A percentile compares a stretch with the other conserved stretches of the same genome.
phyloP scores from a whole-genome alignment of 2,888 invertebrate species.

The Ariolimax columbianus region DNA sequence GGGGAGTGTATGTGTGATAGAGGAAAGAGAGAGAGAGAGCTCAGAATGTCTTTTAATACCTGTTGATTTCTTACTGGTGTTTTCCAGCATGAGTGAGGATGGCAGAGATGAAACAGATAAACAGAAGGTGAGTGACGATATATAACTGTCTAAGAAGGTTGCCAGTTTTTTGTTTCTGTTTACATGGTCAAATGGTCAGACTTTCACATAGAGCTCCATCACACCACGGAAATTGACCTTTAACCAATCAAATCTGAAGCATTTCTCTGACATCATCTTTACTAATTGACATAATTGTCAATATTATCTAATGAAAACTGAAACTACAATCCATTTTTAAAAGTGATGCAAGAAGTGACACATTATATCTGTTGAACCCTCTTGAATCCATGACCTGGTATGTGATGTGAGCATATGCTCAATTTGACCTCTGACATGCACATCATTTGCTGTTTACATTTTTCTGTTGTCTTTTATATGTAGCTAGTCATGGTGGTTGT shows the following conservation, averaged over 20 bases:
- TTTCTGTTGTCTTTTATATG: not conserved
- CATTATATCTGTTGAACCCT: no score
- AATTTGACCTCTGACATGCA: not conserved
- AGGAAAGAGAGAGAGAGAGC: no score
- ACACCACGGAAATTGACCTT: not conserved
- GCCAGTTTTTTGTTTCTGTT: not conserved
- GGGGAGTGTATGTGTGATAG: no score
- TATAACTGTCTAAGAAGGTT: not conserved
- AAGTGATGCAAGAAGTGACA: no score
- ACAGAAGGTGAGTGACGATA: constrained; percentile 10
- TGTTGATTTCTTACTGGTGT: not conserved
- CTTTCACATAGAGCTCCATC: not conserved
- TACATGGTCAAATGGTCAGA: constrained; percentile 5
- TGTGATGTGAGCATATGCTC: not conserved
- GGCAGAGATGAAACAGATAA: constrained; percentile 23
- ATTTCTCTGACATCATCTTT: no score
- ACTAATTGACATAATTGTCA: no score
- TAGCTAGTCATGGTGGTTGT: not conserved
- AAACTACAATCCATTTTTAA: no score
- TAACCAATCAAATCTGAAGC: no score
- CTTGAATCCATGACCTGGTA: not conserved
- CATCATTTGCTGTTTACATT: not conserved
- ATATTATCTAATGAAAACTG: no score
- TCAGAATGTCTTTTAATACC: no score
- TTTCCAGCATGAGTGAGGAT: not conserved